Conservation (phyloP, 2,797 vertebrate genomes). For the Pseudopleuronectes americanus region DNA sequence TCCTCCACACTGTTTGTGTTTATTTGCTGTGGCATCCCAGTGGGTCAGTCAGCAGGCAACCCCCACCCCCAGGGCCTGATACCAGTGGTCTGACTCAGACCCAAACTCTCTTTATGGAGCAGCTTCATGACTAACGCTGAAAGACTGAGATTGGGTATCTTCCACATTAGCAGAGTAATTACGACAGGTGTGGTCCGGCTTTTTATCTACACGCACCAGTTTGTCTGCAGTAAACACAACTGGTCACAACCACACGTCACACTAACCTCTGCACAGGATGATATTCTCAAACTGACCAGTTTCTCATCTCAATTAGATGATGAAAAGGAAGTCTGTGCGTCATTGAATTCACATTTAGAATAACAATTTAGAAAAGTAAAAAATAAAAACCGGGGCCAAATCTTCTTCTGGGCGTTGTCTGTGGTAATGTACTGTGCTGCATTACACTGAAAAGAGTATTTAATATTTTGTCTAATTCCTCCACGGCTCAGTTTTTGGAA, state of each 20-base stretch:
- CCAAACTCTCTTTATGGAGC: neutral
- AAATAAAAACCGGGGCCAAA: neutral
- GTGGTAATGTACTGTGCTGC: no score
- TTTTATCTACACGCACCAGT: slow-evolving; percentile 50
- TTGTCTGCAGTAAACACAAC: slow-evolving; percentile 52
- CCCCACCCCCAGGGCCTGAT: neutral
- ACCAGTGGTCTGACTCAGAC: slow-evolving; percentile 23
- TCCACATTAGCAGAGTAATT: slow-evolving; percentile 40
- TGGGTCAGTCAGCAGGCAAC: neutral
- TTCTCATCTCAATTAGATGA: neutral
- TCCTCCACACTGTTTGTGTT: slow-evolving; percentile 46
- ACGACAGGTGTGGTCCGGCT: slow-evolving; percentile 60
- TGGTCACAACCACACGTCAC: neutral
- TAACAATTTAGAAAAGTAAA: neutral
- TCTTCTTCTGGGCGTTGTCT: neutral
- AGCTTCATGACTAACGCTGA: slow-evolving; percentile 12
- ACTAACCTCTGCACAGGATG: neutral
- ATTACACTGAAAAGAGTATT: no score
- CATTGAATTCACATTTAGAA: neutral
- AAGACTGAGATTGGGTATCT: slow-evolving; percentile 10
- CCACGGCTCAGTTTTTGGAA: no score
- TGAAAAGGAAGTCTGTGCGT: neutral
- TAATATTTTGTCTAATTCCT: no score
- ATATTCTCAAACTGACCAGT: slow-evolving; percentile 10
- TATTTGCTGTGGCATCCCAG: slow-evolving; percentile 15